phyloP scores from a whole-genome alignment of 2,888 invertebrate genomes.

The Chesias legatella region DNA sequence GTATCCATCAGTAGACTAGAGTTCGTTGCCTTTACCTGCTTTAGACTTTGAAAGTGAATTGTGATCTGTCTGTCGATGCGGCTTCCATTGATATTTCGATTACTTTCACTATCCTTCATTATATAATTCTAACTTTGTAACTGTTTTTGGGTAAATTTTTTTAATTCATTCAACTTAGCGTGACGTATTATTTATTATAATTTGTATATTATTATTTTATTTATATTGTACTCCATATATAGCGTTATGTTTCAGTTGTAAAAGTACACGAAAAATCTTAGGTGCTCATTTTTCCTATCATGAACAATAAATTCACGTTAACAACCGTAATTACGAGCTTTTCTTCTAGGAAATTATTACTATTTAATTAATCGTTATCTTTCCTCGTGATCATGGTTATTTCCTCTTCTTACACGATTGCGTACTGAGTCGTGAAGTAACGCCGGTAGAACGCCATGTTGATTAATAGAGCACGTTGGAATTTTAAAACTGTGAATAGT shows the following conservation, averaged over 20 bases:
- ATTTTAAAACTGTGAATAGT: conserved; percentile 73
- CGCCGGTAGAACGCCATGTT: conserved; percentile 51
- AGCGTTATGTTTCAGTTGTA: too few species aligned
- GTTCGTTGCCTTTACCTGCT: conserved; percentile 51
- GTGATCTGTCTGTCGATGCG: conserved; percentile 40
- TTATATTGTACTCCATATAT: too few species aligned
- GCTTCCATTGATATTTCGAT: conserved; percentile 28
- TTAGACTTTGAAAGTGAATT: conserved; percentile 41
- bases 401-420: conserved; percentile 32
- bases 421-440: conserved; percentile 39
- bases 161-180: background rate
- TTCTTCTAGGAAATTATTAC: conserved; percentile 19
- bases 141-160: background rate
- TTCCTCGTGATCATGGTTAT: conserved; percentile 24
- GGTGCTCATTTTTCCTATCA: background rate
- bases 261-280: conserved; percentile 1
- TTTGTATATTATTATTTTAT: too few species aligned
- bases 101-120: conserved; percentile 58
- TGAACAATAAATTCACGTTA: background rate
- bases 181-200: too few species aligned
- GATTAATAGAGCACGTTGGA: conserved; percentile 70
- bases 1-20: conserved; percentile 49
- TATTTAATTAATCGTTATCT: conserved; percentile 29
- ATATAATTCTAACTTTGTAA: conserved; percentile 26
- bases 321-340: conserved; percentile 21